A percentile compares a stretch with the other conserved stretches of the same genome.
Conservation (phyloP, 1,140 invertebrate genomes). For the Pomphorhynchus laevis region DNA sequence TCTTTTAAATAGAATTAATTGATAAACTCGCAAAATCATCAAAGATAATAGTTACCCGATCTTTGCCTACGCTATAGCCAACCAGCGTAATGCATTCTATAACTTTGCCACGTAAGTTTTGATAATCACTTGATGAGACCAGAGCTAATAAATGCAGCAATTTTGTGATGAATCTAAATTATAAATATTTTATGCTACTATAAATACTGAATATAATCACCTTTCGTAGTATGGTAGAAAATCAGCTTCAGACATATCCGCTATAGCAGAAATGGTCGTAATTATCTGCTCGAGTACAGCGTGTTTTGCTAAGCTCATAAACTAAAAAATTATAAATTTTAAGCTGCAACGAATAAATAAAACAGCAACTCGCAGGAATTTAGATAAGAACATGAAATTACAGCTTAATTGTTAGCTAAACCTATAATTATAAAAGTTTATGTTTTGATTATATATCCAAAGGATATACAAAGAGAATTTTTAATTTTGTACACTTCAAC, state of each 20-base stretch:
- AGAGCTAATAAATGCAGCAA: slow-evolving; percentile 86
- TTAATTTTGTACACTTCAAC: too few species aligned
- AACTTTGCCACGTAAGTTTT: slow-evolving; percentile 56
- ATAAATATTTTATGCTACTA: neutral
- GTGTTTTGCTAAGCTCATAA: slow-evolving; percentile 45
- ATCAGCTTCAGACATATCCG: slow-evolving; percentile 84
- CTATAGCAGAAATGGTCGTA: slow-evolving; percentile 83
- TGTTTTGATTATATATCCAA: too few species aligned
- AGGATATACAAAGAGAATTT: too few species aligned
- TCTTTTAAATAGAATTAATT: neutral
- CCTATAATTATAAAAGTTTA: too few species aligned
- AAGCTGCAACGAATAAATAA: slow-evolving; percentile 1
- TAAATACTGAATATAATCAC: slow-evolving; percentile 12
- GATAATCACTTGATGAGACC: slow-evolving; percentile 45
- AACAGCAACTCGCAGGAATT: too few species aligned
- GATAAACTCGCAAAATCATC: neutral
- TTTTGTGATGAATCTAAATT: slow-evolving; percentile 47
- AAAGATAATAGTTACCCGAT: slow-evolving; percentile 28
- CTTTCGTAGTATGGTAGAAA: slow-evolving; percentile 37
- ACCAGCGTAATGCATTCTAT: slow-evolving; percentile 95
- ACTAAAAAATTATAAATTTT: slow-evolving; percentile 17
- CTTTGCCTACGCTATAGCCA: slow-evolving; percentile 67
- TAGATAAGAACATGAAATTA: too few species aligned
- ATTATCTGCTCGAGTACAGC: slow-evolving; percentile 88
- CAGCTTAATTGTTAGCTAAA: too few species aligned